phyloP scores from a whole-genome alignment of 2,113 vertebrate species.

The Eonycteris spelaea region DNA sequence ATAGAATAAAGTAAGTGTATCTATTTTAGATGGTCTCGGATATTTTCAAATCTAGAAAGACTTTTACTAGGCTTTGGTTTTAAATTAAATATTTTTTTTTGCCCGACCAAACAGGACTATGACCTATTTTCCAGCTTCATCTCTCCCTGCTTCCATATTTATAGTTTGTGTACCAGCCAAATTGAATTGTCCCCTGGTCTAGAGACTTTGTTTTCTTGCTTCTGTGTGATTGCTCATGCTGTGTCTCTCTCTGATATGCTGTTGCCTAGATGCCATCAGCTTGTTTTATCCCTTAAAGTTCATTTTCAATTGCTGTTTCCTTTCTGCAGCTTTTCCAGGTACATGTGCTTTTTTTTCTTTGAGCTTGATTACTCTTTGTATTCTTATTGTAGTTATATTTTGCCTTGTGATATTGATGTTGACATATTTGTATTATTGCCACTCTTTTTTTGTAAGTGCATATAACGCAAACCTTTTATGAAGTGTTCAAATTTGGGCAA shows the following conservation, averaged over 20 bases:
- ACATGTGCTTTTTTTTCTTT: background rate
- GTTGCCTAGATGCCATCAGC: background rate
- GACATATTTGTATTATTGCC: background rate
- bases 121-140: background rate
- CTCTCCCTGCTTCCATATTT: background rate
- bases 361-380: background rate
- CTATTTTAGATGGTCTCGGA: background rate
- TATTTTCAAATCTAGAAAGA: background rate
- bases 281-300: background rate
- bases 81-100: background rate
- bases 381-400: background rate
- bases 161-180: background rate
- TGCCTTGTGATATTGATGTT: background rate
- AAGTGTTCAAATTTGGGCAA: constrained; percentile 34
- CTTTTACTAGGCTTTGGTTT: background rate
- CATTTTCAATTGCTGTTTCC: background rate
- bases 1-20: background rate
- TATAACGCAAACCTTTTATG: constrained; percentile 15
- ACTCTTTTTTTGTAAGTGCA: constrained; percentile 13
- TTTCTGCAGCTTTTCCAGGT: background rate
- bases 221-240: background rate
- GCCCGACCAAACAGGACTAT: background rate
- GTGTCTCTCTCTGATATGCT: background rate
- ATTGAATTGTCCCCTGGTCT: background rate
- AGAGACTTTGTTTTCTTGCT: background rate